These are phyloP conservation scores for Virgularia gustaviana DNA, from an alignment of 92 coral and sea anemone genomes.

Conservation along the genomic window DNA sequence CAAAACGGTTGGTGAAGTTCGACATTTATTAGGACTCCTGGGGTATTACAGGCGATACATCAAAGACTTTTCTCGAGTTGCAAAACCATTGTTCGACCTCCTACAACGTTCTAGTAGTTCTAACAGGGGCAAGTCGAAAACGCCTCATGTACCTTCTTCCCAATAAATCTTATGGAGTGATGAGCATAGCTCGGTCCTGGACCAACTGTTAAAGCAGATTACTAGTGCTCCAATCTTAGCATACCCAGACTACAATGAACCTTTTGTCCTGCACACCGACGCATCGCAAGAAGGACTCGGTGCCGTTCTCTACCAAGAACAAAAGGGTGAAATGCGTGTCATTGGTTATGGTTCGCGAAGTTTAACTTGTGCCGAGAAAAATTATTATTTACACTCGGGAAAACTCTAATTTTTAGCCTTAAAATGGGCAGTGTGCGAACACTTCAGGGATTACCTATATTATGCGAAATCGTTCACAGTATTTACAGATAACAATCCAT, in stretches of 20 bases:
- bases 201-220: conserved; percentile 40
- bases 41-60: conserved; percentile 9
- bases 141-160: conserved; percentile 33
- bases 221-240: conserved; percentile 49
- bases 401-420: conserved; percentile 48
- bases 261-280: conserved; percentile 30
- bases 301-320: conserved; percentile 35
- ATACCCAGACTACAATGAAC: conserved; percentile 48
- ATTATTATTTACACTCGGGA: conserved; percentile 40
- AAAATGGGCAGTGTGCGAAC: conserved; percentile 51
- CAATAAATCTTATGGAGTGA: conserved; percentile 46
- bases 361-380: conserved; percentile 43
- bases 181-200: conserved; percentile 39
- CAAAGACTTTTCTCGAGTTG: conserved; percentile 3
- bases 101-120: background rate
- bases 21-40: background rate
- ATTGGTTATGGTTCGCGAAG: conserved; percentile 32
- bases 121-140: background rate
- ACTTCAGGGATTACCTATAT: conserved; percentile 40
- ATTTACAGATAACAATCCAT: conserved; percentile 45
- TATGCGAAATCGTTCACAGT: conserved; percentile 31
- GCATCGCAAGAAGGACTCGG: conserved; percentile 52
- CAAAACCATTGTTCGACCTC: conserved; percentile 9
- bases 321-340: conserved; percentile 19
- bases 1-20: conserved; percentile 25